Evolutionary conservation across 2,113 vertebrate species (phyloP).

Genomic region (Nothocercus julius): DNA sequence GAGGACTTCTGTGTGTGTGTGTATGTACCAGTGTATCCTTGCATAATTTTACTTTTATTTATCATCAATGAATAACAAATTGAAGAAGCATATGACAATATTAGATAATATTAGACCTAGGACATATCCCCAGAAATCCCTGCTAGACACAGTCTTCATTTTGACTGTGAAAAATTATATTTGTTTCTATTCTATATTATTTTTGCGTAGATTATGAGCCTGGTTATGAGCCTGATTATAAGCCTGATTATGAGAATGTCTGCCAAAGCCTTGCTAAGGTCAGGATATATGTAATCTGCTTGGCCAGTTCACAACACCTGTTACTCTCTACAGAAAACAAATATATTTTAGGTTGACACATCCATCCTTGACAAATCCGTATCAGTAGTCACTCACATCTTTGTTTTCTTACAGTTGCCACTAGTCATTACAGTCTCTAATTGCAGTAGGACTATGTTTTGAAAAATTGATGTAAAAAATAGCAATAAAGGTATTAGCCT

Average conservation of each 20-base stretch:
- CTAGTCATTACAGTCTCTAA: neutral
- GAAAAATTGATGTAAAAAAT: neutral
- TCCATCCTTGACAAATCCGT: neutral
- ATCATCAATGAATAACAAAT: neutral
- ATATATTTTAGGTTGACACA: neutral
- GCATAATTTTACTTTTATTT: neutral
- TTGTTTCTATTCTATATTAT: neutral
- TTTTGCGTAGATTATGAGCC: slow-evolving; percentile 11
- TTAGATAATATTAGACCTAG: neutral
- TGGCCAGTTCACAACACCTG: neutral
- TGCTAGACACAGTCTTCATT: neutral
- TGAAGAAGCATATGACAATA: neutral
- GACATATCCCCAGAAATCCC: neutral
- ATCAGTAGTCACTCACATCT: neutral
- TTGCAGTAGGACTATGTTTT: neutral
- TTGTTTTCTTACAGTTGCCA: neutral
- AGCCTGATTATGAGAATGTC: neutral
- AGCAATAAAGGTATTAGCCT: neutral
- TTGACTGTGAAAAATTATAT: neutral
- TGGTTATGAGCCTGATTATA: neutral
- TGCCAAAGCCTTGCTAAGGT: neutral
- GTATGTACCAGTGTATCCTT: neutral
- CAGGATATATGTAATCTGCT: neutral
- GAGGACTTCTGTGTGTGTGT: neutral
- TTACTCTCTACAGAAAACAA: neutral